Evolutionary conservation across 1,140 invertebrate species (phyloP).

Genomic region (Steinernema khuongi): DNA sequence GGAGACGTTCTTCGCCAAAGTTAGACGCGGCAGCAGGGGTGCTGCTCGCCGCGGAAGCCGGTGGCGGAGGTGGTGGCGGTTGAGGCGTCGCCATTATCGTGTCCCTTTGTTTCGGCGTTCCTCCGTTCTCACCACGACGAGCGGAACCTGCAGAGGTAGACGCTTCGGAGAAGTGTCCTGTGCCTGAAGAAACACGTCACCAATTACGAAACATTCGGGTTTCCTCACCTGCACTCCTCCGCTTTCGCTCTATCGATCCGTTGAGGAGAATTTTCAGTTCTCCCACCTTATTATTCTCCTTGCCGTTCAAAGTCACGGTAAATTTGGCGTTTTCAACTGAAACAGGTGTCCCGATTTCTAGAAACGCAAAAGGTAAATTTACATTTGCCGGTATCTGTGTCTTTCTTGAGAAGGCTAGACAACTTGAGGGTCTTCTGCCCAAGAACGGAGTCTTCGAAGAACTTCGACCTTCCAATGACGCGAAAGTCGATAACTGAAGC

Average conservation of each 20-base stretch:
- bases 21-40: neutral
- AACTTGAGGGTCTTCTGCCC: slow-evolving; percentile 46
- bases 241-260: slow-evolving; percentile 39
- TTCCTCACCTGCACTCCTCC: slow-evolving; percentile 37
- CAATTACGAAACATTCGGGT: neutral
- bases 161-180: slow-evolving; percentile 14
- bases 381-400: slow-evolving; percentile 52
- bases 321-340: slow-evolving; percentile 43
- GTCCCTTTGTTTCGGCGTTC: slow-evolving; percentile 25
- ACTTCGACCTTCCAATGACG: slow-evolving; percentile 45
- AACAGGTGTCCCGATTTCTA: slow-evolving; percentile 21
- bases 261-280: slow-evolving; percentile 41
- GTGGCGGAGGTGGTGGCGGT: neutral
- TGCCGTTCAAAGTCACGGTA: slow-evolving; percentile 38
- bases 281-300: slow-evolving; percentile 45
- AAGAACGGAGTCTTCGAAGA: slow-evolving; percentile 50
- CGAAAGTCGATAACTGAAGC: slow-evolving; percentile 46
- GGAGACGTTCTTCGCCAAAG: slow-evolving; percentile 49
- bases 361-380: slow-evolving; percentile 22
- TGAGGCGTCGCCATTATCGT: slow-evolving; percentile 38
- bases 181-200: slow-evolving; percentile 23
- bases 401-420: slow-evolving; percentile 43
- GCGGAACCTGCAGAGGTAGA: neutral
- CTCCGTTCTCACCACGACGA: neutral
- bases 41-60: slow-evolving; percentile 16